Conservation (phyloP, 2,113 vertebrate genomes). For the Phylloscopus whistleri region DNA sequence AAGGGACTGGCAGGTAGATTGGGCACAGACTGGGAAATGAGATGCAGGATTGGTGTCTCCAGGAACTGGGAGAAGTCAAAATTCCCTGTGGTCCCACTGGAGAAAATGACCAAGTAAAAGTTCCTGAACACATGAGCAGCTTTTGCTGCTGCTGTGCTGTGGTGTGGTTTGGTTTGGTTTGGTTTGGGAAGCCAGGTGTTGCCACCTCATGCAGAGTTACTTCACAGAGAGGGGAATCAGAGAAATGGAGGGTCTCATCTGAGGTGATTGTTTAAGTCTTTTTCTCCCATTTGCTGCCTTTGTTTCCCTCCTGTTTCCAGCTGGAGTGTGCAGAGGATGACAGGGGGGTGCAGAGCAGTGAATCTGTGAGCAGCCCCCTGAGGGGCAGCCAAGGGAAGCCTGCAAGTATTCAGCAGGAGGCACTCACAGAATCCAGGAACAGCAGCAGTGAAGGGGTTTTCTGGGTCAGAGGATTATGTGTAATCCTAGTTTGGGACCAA, state of each 20-base stretch:
- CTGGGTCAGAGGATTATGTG: background rate
- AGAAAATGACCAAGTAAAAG: background rate
- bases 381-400: background rate
- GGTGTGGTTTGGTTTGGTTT: background rate
- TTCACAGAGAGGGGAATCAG: background rate
- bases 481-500: background rate
- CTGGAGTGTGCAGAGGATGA: background rate
- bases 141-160: background rate
- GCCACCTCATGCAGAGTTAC: accelerated
- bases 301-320: background rate
- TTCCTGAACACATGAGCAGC: accelerated
- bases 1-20: background rate
- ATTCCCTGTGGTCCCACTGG: background rate
- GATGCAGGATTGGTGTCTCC: background rate
- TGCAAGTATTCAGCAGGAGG: background rate
- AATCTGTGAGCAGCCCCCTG: accelerated
- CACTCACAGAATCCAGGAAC: background rate
- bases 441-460: background rate
- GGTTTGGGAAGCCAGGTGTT: background rate
- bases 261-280: background rate
- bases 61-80: background rate
- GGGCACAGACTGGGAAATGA: background rate
- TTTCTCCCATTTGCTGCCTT: background rate
- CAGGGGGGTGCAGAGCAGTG: background rate
- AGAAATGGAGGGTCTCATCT: background rate